A percentile compares a stretch with the other conserved stretches of the same genome.
These are phyloP conservation scores for Sycophaga agraensis DNA, from an alignment of 1,140 invertebrate species.

Conservation along the genomic window DNA sequence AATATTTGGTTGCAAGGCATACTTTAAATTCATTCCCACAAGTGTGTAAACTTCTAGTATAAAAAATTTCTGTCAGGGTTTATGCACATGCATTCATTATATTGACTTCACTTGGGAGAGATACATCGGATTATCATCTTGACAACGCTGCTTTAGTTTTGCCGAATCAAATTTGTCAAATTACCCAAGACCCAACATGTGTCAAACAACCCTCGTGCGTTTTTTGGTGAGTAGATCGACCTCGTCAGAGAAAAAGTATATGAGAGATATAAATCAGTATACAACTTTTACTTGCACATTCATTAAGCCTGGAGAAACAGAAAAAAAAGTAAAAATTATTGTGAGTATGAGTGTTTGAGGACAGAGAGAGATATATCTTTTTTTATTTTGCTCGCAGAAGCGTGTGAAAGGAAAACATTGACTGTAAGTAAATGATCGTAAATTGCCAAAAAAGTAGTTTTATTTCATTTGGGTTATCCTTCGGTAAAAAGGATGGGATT, in stretches of 20 bases:
- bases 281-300: conserved; percentile 23
- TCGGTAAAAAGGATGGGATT: too few relatives aligned
- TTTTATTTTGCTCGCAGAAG: conserved; percentile 39
- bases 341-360: conserved; percentile 51
- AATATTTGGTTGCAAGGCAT: background rate
- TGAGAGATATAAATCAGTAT: conserved; percentile 24
- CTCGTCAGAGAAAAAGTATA: conserved; percentile 23
- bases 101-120: conserved; percentile 29
- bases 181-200: conserved; percentile 25
- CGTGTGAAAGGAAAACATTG: conserved; percentile 45
- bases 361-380: conserved; percentile 25
- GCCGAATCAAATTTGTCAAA: conserved; percentile 22
- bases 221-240: conserved; percentile 50
- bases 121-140: conserved; percentile 27
- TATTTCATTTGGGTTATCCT: too few relatives aligned
- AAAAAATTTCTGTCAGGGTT: conserved; percentile 18
- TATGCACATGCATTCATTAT: conserved; percentile 26
- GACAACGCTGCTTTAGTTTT: conserved; percentile 23
- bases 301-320: conserved; percentile 34
- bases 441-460: conserved; percentile 51
- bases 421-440: conserved; percentile 52
- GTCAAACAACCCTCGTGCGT: conserved; percentile 29
- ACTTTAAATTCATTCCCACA: background rate
- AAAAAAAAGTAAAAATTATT: conserved; percentile 38
- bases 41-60: conserved; percentile 8